Base-by-base conservation (phyloP, 2,113 vertebrate genomes). In the Pterocles orientalis region DNA sequence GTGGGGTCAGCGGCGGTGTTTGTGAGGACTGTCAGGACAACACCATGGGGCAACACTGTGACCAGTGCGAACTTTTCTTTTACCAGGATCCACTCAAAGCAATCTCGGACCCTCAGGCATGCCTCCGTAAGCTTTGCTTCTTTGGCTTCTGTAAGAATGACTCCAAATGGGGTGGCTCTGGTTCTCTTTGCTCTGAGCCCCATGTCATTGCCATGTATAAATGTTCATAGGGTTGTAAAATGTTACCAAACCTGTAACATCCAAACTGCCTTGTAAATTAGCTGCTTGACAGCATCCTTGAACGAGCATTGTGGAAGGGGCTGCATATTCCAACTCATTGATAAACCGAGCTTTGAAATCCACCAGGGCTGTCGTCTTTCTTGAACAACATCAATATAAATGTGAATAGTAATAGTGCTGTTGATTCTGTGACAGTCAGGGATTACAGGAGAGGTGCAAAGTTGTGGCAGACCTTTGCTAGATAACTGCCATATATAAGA, bases 21-120 rank as follows among this genome's bases (percentile, higher is more conserved):
- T 99, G 99, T 85, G 99, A 99, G 2, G 80, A 98, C 95, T 99
- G 99, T 39, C 96, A 85, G 66, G 95, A 99, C 80, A 96, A 98
- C 89, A 98, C 98, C 20, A 90, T n/a, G 0, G 99, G 99, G 7
- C 97, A 98, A 25, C 98, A 99, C 92, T 99, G 99, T 31, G 97
- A 99, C 33, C 97, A 31, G 28, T 99, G 99, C 84, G 97, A 89
- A 48, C 97, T 36, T 3, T 98, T 98, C 75, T 98, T 98, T 83
- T 99, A 98, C 78, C 97, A 68, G 86, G 98, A 99, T 56, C 98
- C 98, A 2, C 96, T 82, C 70, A 98, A 94, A 90, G 87, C 81
- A 25, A 65, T 94, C 72, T 97, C 98, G 3, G 98, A 99, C 72
- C 98, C 98, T 2, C 33, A 92, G 0, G 95, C 94, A 0, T 99